phyloP scores from a whole-genome alignment of 2,797 vertebrate genomes.

The Philypnodon macrostomus region DNA sequence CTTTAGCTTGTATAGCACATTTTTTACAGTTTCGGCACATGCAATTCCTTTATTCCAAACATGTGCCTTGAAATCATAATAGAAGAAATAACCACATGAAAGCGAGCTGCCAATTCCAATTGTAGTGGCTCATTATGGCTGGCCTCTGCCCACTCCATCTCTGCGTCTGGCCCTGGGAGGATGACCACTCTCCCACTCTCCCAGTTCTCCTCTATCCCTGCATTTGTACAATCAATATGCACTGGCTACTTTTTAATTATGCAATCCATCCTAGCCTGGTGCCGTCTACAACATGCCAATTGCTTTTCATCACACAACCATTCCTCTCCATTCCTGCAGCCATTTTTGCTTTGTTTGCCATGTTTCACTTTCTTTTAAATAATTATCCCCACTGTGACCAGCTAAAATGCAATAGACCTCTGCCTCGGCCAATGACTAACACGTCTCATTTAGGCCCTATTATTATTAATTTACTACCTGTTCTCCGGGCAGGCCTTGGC shows the following conservation, averaged over 20 bases:
- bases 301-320: constrained; percentile 15
- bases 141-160: constrained; percentile 37
- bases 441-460: constrained; percentile 42
- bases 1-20: too few relatives aligned
- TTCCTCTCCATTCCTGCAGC: constrained; percentile 28
- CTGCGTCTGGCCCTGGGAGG: constrained; percentile 43
- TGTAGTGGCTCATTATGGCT: constrained; percentile 46
- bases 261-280: constrained; percentile 50
- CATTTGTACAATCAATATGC: constrained; percentile 55
- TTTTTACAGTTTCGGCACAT: not conserved
- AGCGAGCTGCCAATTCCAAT: constrained; percentile 32
- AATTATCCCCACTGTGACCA: constrained; percentile 47
- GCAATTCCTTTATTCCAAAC: not conserved
- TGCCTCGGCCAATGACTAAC: constrained; percentile 31
- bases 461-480: constrained; percentile 48
- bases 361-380: constrained; percentile 37
- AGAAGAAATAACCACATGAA: constrained; percentile 16
- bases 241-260: constrained; percentile 57
- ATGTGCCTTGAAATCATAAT: constrained; percentile 15
- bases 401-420: constrained; percentile 13
- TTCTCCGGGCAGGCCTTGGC: constrained; percentile 27
- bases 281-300: constrained; percentile 43
- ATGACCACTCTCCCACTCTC: too few relatives aligned
- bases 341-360: constrained; percentile 38
- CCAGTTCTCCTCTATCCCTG: constrained; percentile 31